phyloP scores from a whole-genome alignment of 2,888 invertebrate genomes.

The Ichneumon xanthorius region DNA sequence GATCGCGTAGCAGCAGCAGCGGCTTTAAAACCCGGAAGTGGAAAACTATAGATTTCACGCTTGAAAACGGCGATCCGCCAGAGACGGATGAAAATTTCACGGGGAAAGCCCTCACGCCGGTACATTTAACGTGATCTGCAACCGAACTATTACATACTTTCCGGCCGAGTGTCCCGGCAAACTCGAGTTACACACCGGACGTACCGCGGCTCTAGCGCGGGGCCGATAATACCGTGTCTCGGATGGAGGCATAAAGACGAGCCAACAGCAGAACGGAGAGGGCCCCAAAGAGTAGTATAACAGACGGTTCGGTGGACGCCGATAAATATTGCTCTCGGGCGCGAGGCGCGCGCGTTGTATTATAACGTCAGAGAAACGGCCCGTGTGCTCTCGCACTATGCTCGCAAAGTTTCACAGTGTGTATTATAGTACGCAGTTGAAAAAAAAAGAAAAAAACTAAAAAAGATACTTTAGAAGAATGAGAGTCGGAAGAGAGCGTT shows the following conservation, averaged over 20 bases:
- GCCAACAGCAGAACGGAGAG: neutral
- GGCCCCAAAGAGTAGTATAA: neutral
- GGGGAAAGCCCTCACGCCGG: constrained; percentile 19
- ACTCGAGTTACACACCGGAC: constrained; percentile 19
- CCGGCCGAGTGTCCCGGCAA: neutral
- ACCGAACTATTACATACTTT: constrained; percentile 4
- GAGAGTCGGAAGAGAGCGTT: constrained; percentile 2
- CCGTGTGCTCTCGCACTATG: neutral
- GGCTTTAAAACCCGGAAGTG: constrained; percentile 43
- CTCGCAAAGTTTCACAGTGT: constrained; percentile 25
- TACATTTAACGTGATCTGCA: neutral
- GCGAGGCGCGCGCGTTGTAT: constrained; percentile 29
- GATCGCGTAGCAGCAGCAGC: constrained; percentile 9
- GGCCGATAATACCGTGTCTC: constrained; percentile 15
- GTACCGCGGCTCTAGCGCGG: constrained; percentile 15
- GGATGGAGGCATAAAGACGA: constrained; percentile 30
- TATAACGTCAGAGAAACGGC: constrained; percentile 29
- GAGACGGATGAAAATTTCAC: constrained; percentile 45
- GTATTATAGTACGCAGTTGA: constrained; percentile 36
- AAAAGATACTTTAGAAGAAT: constrained; percentile 17
- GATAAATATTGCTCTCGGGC: constrained; percentile 38
- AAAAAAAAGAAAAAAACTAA: neutral
- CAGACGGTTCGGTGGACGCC: constrained; percentile 24
- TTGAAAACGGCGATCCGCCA: neutral
- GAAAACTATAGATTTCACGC: constrained; percentile 55